Evolutionary conservation across 2,888 invertebrate genomes (phyloP), one percentile per base, ranked within the genome.

Genomic region (Ctenicera cuprea): DNA sequence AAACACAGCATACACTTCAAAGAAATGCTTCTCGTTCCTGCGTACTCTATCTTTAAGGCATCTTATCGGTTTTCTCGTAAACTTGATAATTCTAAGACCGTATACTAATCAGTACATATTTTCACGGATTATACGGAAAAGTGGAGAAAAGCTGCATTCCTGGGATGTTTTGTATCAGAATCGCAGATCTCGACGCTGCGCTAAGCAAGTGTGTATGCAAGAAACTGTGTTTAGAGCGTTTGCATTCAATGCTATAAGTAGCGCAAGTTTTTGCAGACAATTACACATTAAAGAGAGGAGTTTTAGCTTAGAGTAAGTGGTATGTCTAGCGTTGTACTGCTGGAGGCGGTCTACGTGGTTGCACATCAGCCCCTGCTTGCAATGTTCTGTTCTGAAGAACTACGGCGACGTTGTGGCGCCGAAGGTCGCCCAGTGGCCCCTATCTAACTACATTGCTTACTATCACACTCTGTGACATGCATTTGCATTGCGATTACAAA

Each of bases 401-500:
- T 74, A 74, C 71, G 75, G 76, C 80, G 77, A 76, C 78, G 75
- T 64, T 75, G 74, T 76, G 77, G 79, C 78, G 77, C 76, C 78
- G 77, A 80, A 79, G 80, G 80, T 76, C 80, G 77, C 74, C 79
- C 77, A 65, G 75, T 79, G 77, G 76, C 74, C 64, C 69, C 78
- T 76, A 76, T 76, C 74, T 73, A 67, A 65, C 68, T 73, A 73
- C 68, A 73, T 45, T 64, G 69, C 64, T 69, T 69, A 14, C 65
- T 71, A 74, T 74, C 74, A 67, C 74, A 71, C 37, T 61, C 62
- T 71, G 74, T 77, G 77, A 78, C 77, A 78, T 75, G 77, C 73
- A 78, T 78, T 77, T 78, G 77, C 78, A 78, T 77, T 77, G 66
- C 75, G 76, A 76, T 76, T 78, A 75, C 66, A 48, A 33, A 73